Conservation (phyloP, 2,888 invertebrate species). For the Epirrhoe alternata region DNA sequence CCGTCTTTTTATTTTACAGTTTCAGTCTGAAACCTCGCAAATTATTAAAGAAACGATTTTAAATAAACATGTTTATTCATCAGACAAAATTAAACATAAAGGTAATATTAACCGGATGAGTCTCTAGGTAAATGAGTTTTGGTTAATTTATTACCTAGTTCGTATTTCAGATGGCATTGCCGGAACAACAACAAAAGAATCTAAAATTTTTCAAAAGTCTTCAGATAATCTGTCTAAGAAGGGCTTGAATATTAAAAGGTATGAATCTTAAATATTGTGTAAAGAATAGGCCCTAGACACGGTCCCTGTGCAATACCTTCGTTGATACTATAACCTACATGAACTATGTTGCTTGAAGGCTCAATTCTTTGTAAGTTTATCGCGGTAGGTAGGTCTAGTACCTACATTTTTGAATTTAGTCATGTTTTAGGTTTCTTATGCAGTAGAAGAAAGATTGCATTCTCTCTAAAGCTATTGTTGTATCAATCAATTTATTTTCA, state of each 20-base stretch:
- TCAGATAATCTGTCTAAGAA: constrained; percentile 9
- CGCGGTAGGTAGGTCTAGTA: too few relatives aligned
- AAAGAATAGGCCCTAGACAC: background rate
- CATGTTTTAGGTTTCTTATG: too few relatives aligned
- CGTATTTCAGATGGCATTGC: constrained; percentile 7
- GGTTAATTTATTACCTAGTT: background rate
- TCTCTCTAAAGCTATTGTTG: too few relatives aligned
- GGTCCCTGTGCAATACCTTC: background rate
- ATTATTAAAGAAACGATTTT: constrained; percentile 6
- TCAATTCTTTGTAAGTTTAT: too few relatives aligned
- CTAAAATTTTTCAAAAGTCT: background rate
- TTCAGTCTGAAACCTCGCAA: background rate
- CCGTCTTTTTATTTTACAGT: background rate
- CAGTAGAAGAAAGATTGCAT: too few relatives aligned
- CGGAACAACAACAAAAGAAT: constrained; percentile 1
- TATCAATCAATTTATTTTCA: background rate
- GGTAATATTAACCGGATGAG: background rate
- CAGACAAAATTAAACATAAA: background rate
- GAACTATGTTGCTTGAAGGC: too few relatives aligned
- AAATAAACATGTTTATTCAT: background rate
- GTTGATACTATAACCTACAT: background rate
- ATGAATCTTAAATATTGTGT: background rate
- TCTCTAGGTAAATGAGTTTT: background rate
- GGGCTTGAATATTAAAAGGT: constrained; percentile 17
- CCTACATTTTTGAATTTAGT: too few relatives aligned